These are phyloP conservation scores for Ageneiosus marmoratus DNA, from an alignment of 2,113 vertebrate species.

Conservation along the genomic window DNA sequence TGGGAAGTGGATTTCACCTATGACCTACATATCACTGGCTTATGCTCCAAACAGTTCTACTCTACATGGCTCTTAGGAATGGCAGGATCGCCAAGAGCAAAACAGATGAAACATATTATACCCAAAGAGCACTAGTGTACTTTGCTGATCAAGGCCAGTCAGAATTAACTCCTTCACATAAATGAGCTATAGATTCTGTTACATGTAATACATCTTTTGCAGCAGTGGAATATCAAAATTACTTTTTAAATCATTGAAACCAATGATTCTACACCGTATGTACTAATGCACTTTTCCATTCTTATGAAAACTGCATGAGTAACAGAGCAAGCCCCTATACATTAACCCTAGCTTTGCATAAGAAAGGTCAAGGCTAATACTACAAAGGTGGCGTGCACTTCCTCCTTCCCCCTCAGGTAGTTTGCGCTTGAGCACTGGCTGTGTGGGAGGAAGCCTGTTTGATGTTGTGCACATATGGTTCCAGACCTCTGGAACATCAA, in stretches of 20 bases:
- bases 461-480: conserved; percentile 57
- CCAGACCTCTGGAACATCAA: conserved; percentile 54
- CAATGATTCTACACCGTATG: neutral
- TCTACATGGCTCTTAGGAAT: conserved; percentile 4
- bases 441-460: conserved; percentile 50
- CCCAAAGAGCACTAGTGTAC: neutral
- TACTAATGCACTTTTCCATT: neutral
- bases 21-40: conserved; percentile 30
- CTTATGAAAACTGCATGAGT: conserved; percentile 26
- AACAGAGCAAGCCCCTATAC: conserved; percentile 26
- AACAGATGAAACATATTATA: neutral
- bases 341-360: conserved; percentile 57
- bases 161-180: neutral
- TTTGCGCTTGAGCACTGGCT: conserved; percentile 31
- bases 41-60: neutral
- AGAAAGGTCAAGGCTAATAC: conserved; percentile 62
- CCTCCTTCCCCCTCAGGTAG: conserved; percentile 66
- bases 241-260: neutral
- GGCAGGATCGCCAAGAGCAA: neutral
- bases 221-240: neutral
- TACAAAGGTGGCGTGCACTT: conserved; percentile 51
- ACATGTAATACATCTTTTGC: neutral
- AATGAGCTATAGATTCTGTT: neutral
- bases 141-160: neutral
- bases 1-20: conserved; percentile 26